These are phyloP conservation scores for Notoglanidium macrostoma DNA, from an alignment of 2,797 vertebrate genomes.

Conservation along the genomic window DNA sequence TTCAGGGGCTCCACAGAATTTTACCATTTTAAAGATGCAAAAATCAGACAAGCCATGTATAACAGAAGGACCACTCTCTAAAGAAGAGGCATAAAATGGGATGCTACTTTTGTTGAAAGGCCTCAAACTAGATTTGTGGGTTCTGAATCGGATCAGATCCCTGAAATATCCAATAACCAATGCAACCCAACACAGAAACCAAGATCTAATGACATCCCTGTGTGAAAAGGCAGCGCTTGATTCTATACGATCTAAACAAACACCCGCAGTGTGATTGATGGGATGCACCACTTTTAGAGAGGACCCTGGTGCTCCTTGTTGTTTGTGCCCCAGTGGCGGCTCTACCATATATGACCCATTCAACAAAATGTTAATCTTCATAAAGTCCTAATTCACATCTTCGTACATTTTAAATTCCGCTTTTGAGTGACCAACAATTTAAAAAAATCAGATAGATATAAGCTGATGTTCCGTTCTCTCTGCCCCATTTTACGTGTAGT, in stretches of 20 bases:
- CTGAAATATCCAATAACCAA: not conserved
- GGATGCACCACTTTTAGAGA: not conserved
- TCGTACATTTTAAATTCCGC: not conserved
- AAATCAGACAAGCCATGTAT: not conserved
- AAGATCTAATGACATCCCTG: not conserved
- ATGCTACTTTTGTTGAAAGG: not conserved
- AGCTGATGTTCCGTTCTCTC: not conserved
- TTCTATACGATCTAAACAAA: not conserved
- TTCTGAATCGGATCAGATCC: not conserved
- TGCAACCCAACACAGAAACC: not conserved
- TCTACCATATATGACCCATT: not conserved
- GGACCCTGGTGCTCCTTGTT: not conserved
- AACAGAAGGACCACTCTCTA: not conserved
- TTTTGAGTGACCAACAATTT: not conserved
- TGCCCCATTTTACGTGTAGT: not conserved
- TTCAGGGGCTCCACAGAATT: not conserved
- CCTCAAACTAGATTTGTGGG: not conserved
- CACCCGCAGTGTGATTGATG: constrained; percentile 2
- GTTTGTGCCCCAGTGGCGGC: not conserved
- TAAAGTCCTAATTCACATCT: not conserved
- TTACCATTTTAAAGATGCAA: not conserved
- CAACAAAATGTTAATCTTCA: not conserved
- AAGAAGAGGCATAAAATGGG: not conserved
- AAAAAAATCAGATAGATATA: not conserved
- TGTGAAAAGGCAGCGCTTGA: not conserved